Evolutionary conservation across 2,888 invertebrate species (phyloP), one percentile per base, ranked within the genome.

Genomic region (Pammene fasciana): DNA sequence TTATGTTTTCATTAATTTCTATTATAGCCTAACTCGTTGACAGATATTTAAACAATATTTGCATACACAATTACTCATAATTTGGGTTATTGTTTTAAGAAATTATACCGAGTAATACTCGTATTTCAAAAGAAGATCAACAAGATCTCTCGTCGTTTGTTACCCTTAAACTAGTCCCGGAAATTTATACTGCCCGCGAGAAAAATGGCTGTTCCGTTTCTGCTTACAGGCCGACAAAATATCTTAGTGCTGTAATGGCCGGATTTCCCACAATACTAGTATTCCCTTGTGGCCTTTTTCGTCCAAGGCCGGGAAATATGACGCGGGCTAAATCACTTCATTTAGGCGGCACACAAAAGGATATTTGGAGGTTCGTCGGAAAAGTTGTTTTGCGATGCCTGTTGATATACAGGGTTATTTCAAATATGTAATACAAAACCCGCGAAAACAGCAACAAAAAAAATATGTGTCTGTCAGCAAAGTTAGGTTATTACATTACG

Each of bases 171-270:
- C 41, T 48, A 38, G 41, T 46, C 18, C 59, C 54, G 46, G 60
- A 54, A 41, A 65, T 65, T 59, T 70, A 65, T 54, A 70, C 59
- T 16, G 45, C 62, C 10, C 16, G 18, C 46, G 45, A 26, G 54
- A 52, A 59, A 59, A 68, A 46, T 57, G 18, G 57, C 55, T 50
- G 59, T 65, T 65, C 70, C 65, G 65, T 54, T 46, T 65, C 65
- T 54, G 59, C 65, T 64, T 59, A 55, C 65, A 65, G 38, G 16
- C 54, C 9, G 26, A 5, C 14, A 59, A 45, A 59, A 45, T 45
- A 10, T 11, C 14, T 4, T 14, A 59, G 45, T 59, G 10, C 59
- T 34, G 34, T 59, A 59, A 59, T 45, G 59, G 6, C n/a, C 45
- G 45, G 59, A 34, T 59, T 45, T 26, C 45, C 45, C 0, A 45